Evolutionary conservation across 53 echinoderm and acorn worm genomes (phyloP).

Genomic region (Holothuria scabra): DNA sequence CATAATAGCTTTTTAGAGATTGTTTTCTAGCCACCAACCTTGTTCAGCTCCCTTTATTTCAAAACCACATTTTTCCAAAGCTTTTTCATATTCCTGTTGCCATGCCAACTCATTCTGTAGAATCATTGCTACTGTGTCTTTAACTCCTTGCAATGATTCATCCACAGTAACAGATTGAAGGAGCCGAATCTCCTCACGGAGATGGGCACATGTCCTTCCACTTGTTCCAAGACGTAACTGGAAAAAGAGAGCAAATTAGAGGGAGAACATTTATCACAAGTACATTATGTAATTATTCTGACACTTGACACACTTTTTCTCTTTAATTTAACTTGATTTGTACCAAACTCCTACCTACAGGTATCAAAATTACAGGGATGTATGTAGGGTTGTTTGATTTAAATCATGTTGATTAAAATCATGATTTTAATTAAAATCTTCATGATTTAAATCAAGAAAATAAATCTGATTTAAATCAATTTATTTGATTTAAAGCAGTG

Average conservation of each 20-base stretch:
- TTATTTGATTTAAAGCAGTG: too few relatives aligned
- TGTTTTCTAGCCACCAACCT: slow-evolving; percentile 53
- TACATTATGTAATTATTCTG: too few relatives aligned
- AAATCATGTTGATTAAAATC: too few relatives aligned
- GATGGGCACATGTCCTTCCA: slow-evolving; percentile 74
- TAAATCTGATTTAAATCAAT: too few relatives aligned
- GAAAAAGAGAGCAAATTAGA: not conserved
- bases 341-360: too few relatives aligned
- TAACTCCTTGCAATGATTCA: slow-evolving; percentile 83
- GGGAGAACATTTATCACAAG: too few relatives aligned
- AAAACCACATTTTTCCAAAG: slow-evolving; percentile 85
- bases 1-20: not conserved
- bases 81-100: slow-evolving; percentile 89
- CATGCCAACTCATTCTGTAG: slow-evolving; percentile 94
- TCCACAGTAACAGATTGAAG: slow-evolving; percentile 94
- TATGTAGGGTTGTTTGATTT: too few relatives aligned
- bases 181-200: slow-evolving; percentile 85
- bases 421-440: too few relatives aligned
- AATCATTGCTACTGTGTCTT: slow-evolving; percentile 86
- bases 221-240: slow-evolving; percentile 85
- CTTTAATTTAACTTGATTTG: too few relatives aligned
- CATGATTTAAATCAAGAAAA: too few relatives aligned
- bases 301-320: too few relatives aligned
- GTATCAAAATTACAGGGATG: too few relatives aligned
- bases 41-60: slow-evolving; percentile 75